Conservation (phyloP, 2,113 vertebrate genomes). For the Bambusicola thoracicus region DNA sequence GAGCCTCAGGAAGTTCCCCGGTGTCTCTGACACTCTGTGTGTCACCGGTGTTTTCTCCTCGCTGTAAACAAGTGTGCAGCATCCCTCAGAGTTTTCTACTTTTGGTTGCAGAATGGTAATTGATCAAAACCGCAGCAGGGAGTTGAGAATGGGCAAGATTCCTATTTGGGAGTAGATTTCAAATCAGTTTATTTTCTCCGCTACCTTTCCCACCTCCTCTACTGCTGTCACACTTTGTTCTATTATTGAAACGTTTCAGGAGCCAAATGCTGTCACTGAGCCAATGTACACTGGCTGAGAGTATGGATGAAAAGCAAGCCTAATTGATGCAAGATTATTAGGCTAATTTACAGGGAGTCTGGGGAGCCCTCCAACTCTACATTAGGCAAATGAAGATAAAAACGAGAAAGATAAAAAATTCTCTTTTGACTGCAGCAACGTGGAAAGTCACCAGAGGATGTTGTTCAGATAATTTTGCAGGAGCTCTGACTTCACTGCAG, state of each 20-base stretch:
- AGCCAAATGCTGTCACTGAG: not conserved
- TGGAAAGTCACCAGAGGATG: slow-evolving; percentile 5
- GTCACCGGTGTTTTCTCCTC: not conserved
- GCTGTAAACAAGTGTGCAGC: accelerated
- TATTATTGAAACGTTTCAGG: slow-evolving; percentile 33
- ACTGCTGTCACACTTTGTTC: slow-evolving; percentile 29
- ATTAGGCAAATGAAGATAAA: slow-evolving; percentile 37
- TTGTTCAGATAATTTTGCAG: not conserved
- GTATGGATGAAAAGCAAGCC: slow-evolving; percentile 15
- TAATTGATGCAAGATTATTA: slow-evolving; percentile 61
- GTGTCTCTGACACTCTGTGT: not conserved
- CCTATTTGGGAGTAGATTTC: not conserved
- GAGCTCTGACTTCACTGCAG: not conserved
- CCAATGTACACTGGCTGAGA: not conserved
- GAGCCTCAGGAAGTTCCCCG: not conserved
- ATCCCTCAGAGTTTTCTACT: not conserved
- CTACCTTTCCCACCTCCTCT: not conserved
- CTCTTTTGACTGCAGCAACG: not conserved
- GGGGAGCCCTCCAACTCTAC: not conserved
- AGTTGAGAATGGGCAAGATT: not conserved
- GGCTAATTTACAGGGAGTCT: slow-evolving; percentile 43
- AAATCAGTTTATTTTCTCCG: slow-evolving; percentile 19
- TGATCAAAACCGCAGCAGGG: not conserved
- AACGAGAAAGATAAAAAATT: slow-evolving; percentile 21
- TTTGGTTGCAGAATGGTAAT: not conserved